Percentiles rank a stretch among this genome's conserved stretches.
These are phyloP conservation scores for Hetaerina americana DNA, from an alignment of 1,140 invertebrate genomes.

Conservation along the genomic window DNA sequence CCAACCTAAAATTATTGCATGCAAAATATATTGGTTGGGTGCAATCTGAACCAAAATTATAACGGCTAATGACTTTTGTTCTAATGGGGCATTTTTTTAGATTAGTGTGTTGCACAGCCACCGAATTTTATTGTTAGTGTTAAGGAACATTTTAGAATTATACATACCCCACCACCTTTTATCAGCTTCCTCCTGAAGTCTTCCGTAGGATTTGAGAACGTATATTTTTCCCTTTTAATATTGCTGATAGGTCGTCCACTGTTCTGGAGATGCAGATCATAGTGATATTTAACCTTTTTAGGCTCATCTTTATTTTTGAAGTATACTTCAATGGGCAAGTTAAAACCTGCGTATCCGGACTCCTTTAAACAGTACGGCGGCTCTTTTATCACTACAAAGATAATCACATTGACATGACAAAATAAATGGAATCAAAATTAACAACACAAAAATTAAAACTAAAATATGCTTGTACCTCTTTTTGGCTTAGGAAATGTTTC, in stretches of 20 bases:
- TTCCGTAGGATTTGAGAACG: slow-evolving; percentile 70
- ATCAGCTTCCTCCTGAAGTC: slow-evolving; percentile 79
- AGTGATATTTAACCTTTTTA: slow-evolving; percentile 71
- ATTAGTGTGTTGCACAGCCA: too few species aligned
- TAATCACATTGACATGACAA: slow-evolving; percentile 9
- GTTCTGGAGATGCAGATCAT: slow-evolving; percentile 71
- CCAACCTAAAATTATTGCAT: slow-evolving; percentile 8
- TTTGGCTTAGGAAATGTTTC: slow-evolving; percentile 83
- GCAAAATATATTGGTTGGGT: background rate
- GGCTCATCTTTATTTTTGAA: slow-evolving; percentile 85
- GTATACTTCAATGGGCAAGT: slow-evolving; percentile 78
- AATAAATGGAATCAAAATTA: slow-evolving; percentile 10
- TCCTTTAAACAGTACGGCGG: slow-evolving; percentile 85
- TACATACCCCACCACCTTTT: slow-evolving; percentile 67
- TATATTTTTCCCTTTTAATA: slow-evolving; percentile 55
- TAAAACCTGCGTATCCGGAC: slow-evolving; percentile 89
- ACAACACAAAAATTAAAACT: slow-evolving; percentile 9
- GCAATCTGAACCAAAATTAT: too few species aligned
- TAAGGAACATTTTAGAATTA: background rate
- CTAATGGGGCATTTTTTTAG: too few species aligned
- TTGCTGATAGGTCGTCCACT: slow-evolving; percentile 53
- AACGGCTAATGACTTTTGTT: too few species aligned
- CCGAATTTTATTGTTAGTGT: too few species aligned
- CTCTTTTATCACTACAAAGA: slow-evolving; percentile 63
- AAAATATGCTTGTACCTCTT: slow-evolving; percentile 44